These are phyloP conservation scores for Drepana falcataria DNA, from an alignment of 2,888 invertebrate genomes.

Conservation along the genomic window DNA sequence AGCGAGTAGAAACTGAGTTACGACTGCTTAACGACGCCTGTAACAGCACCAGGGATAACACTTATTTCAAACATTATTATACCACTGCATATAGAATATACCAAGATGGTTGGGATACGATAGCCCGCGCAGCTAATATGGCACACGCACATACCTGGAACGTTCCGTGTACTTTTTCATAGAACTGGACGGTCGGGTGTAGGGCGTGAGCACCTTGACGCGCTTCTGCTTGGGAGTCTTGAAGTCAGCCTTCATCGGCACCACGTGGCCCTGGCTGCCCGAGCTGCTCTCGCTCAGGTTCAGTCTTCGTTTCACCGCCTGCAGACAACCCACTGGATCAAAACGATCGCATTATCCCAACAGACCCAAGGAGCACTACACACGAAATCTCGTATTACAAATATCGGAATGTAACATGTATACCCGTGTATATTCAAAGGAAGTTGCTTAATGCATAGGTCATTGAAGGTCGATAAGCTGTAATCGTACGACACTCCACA, in stretches of 20 bases:
- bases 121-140: too few relatives aligned
- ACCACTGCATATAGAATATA: too few relatives aligned
- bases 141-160: conserved; percentile 54
- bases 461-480: too few relatives aligned
- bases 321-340: conserved; percentile 22
- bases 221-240: conserved; percentile 81
- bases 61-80: too few relatives aligned
- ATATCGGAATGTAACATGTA: too few relatives aligned
- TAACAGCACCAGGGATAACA: too few relatives aligned
- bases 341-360: conserved; percentile 5
- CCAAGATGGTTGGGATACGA: too few relatives aligned
- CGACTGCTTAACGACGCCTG: too few relatives aligned
- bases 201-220: conserved; percentile 68
- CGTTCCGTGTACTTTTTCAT: conserved; percentile 77
- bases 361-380: conserved; percentile 1
- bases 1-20: too few relatives aligned
- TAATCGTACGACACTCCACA: too few relatives aligned
- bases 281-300: conserved; percentile 83
- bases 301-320: conserved; percentile 90
- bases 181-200: conserved; percentile 75
- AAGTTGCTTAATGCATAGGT: too few relatives aligned
- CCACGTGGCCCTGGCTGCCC: conserved; percentile 77
- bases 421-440: too few relatives aligned
- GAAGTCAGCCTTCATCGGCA: conserved; percentile 82
- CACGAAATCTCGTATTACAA: background rate